Base-by-base conservation (phyloP, 1,140 invertebrate genomes). In the Dendroctonus ponderosae region DNA sequence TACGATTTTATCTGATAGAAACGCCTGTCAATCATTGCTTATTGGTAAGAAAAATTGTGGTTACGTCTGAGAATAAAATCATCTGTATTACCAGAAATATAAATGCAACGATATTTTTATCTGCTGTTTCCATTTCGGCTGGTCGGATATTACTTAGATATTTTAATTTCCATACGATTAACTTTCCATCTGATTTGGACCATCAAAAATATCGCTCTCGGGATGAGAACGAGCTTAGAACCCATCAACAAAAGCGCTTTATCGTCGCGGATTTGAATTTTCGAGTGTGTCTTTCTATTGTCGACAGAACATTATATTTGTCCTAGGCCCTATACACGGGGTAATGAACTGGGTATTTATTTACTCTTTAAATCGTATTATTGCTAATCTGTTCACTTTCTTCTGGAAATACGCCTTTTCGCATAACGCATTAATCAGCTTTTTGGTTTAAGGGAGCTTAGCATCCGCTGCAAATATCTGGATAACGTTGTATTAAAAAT, bases 131-230 rank as follows among this genome's bases (percentile, higher is more conserved):
- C 70, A 71, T 71, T 71, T 71, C 68, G 68, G 40, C 64, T 69
- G 68, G 68, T 71, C 70, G 70, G 68, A 71, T 71, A 71, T 71
- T 71, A 71, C 70, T 70, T 70, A 71, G 70, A 71, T 71, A 71
- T 71, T 71, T 70, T 68, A 71, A 71, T 71, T 71, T 71, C 70
- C 70, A 71, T 71, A 67, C 70, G 70, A 71, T 71, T 71, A 71
- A 69, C 70, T 71, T 68, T 63, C 64, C 65, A 69, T 71, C 67
- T 71, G 70, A 71, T 69, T 71, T 59, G 66, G 44, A 61, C 60
- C 60, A 63, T 68, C 59, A 63, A 52, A 64, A 68, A 53, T 63
- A 60, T 67, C 66, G 49, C 39, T 50, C 50, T 60, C 48, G 62
- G 39, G 59, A 49, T 57, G 64, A 62, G 52, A 68, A 51, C 41